phyloP scores from a whole-genome alignment of 2,888 invertebrate genomes.

The Drosophila mulleri region DNA sequence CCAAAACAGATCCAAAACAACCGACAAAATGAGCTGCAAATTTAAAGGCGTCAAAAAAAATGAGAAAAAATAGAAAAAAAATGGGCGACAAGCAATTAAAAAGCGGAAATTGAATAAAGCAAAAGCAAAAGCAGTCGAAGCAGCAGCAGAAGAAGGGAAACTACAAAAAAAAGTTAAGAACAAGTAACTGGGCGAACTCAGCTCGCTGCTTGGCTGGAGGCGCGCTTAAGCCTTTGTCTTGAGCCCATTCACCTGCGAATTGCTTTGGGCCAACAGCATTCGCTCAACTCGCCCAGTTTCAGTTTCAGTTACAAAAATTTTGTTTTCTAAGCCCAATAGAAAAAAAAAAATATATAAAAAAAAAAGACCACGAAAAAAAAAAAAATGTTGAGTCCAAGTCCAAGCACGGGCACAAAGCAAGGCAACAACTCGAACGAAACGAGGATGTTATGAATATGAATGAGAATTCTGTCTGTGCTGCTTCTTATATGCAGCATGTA shows the following conservation, averaged over 20 bases:
- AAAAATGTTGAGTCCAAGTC: conserved; percentile 15
- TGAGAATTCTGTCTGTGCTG: conserved; percentile 47
- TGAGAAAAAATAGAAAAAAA: conserved; percentile 3
- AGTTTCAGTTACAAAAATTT: conserved; percentile 67
- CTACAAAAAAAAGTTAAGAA: conserved; percentile 3
- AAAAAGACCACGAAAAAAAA: background rate
- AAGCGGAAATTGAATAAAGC: conserved; percentile 57
- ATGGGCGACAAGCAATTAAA: conserved; percentile 57
- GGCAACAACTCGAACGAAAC: conserved; percentile 61
- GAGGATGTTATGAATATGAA: conserved; percentile 76
- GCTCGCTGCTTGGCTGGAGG: conserved; percentile 32
- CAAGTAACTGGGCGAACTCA: conserved; percentile 14
- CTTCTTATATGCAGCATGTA: conserved; percentile 26
- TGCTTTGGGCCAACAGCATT: conserved; percentile 27
- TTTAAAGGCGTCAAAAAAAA: conserved; percentile 33
- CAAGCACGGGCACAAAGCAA: conserved; percentile 22
- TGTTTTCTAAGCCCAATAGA: conserved; percentile 17
- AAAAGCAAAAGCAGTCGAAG: conserved; percentile 2
- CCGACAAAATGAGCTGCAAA: conserved; percentile 28
- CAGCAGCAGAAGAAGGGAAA: background rate
- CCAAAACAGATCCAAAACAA: conserved; percentile 3
- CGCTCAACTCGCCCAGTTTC: conserved; percentile 48
- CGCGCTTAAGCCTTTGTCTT: conserved; percentile 64
- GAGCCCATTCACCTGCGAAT: conserved; percentile 47
- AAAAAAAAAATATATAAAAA: background rate